Evolutionary conservation across 2,888 invertebrate species (phyloP), one percentile per base, ranked within the genome.

Genomic region (Galerucella pusilla): DNA sequence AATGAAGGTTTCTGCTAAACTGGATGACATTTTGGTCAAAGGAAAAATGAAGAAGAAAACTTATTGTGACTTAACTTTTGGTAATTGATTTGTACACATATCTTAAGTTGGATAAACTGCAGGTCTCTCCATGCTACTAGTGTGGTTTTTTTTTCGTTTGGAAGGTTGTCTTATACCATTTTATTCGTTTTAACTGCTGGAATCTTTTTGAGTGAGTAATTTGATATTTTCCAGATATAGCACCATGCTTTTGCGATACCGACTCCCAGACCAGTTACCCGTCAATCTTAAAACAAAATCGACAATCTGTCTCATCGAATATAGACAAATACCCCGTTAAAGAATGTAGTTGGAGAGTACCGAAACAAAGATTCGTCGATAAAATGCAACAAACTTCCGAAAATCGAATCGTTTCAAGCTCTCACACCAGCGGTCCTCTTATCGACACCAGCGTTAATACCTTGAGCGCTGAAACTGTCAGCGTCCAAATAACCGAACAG

Each of bases 331-430:
- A 70, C 57, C 73, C 73, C 14, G 75, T 73, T 20, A 73, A 67
- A 67, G 76, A 73, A 10, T 46, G 64, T 25, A 20, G 28, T 16
- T 25, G 20, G 54, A 70, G 42, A 35, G 14, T 25, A n/a, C 12
- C 16, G 16, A 54, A 69, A 54, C 60, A 20, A 46, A 9, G 35
- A 65, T 74, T 63, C n/a, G 72, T 64, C 14, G 73, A 77, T 57
- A 75, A 74, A 63, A 66, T 54, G 3, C 59, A 69, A n/a, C 77
- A 77, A 42, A 75, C 77, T 11, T 72, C 77, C 7, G 59, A 75
- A 14, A 61, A 70, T 57, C 35, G 20, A 16, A 20, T 57, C 20
- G 57, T n/a, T 52, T 52, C 52, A n/a, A 52, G 20, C 11, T 16
- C 57, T 20, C 7, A 57, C 16, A 57, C 57, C 2, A 57, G 20